phyloP scores from a whole-genome alignment of 2,113 vertebrate genomes.

The Dryoscopus gambensis region DNA sequence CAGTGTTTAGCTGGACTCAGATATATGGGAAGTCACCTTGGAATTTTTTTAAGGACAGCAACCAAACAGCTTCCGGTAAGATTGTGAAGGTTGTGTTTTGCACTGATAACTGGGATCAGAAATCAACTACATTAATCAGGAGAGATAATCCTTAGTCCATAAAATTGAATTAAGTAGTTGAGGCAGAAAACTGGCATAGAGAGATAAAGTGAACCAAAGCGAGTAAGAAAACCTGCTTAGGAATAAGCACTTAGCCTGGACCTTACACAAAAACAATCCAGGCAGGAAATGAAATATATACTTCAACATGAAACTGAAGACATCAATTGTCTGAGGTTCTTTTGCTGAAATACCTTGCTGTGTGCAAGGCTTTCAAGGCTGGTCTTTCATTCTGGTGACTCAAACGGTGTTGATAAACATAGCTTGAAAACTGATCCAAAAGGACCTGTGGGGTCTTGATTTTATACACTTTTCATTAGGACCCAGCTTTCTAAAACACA shows the following conservation, averaged over 20 bases:
- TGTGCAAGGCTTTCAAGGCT: not conserved
- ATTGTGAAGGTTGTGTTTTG: not conserved
- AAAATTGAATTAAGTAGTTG: not conserved
- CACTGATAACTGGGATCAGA: not conserved
- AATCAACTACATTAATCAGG: not conserved
- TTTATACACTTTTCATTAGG: not conserved
- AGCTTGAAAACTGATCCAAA: constrained; percentile 1
- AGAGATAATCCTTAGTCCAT: not conserved
- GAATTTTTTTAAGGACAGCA: not conserved
- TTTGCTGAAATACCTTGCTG: not conserved
- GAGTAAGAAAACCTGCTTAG: not conserved
- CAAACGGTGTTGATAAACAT: not conserved
- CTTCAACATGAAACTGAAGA: not conserved
- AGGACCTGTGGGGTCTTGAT: not conserved
- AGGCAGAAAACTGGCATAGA: not conserved
- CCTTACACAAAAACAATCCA: not conserved
- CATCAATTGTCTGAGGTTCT: not conserved
- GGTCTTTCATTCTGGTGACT: not conserved
- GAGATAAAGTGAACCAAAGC: not conserved
- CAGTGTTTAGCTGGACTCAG: not conserved
- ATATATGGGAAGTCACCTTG: not conserved
- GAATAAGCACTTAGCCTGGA: not conserved
- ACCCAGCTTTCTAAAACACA: not conserved
- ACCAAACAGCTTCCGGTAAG: not conserved
- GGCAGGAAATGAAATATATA: not conserved